Evolutionary conservation across 2,797 vertebrate species (phyloP).

Genomic region (Hybognathus amarus): DNA sequence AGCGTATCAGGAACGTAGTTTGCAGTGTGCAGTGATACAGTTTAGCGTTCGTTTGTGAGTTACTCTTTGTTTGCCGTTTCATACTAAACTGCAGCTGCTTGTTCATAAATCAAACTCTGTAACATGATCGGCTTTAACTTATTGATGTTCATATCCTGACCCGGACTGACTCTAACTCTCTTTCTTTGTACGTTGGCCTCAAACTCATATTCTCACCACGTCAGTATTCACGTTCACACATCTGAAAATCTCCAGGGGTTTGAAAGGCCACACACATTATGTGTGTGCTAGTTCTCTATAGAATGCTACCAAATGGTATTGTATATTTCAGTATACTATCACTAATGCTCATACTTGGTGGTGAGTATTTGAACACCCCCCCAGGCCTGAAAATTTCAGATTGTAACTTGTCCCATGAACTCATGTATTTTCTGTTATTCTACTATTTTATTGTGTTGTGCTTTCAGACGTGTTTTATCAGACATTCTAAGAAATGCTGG

Average conservation of each 20-base stretch:
- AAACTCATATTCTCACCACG: not conserved
- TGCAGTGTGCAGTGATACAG: slow-evolving; percentile 32
- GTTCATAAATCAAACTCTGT: slow-evolving; percentile 59
- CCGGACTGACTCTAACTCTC: slow-evolving; percentile 7
- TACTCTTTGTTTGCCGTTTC: slow-evolving; percentile 48
- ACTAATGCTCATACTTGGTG: not conserved
- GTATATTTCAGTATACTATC: not conserved
- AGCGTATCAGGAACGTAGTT: slow-evolving; percentile 40
- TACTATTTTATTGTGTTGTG: not conserved
- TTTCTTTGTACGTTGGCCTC: not conserved
- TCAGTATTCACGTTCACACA: slow-evolving; percentile 11
- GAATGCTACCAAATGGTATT: not conserved
- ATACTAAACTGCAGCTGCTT: slow-evolving; percentile 57
- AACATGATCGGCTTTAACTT: slow-evolving; percentile 57
- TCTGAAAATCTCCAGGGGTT: slow-evolving; percentile 8
- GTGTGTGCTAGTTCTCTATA: not conserved
- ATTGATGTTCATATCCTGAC: slow-evolving; percentile 48
- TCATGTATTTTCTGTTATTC: not conserved
- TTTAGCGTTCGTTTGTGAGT: slow-evolving; percentile 22
- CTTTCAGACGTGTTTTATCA: not conserved
- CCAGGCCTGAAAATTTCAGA: not conserved
- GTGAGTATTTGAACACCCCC: not conserved
- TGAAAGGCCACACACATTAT: slow-evolving; percentile 8
- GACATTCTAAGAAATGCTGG: not conserved
- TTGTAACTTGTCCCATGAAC: not conserved